Conservation (phyloP, 2,888 invertebrate species). For the Alentia gelatinosa region DNA sequence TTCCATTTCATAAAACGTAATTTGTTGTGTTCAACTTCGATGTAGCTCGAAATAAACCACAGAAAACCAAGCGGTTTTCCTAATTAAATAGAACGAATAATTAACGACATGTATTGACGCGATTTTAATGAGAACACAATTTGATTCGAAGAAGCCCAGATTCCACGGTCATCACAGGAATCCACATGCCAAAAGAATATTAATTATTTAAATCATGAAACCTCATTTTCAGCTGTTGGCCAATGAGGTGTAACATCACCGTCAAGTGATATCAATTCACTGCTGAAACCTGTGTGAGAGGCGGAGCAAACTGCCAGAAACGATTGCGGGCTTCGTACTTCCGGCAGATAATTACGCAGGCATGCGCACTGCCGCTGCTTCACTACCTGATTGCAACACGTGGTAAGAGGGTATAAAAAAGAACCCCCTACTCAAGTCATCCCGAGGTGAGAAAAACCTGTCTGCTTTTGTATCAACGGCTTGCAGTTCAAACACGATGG, state of each 20-base stretch:
- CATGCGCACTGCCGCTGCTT: neutral
- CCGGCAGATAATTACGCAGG: neutral
- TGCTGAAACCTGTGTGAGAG: neutral
- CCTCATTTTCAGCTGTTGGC: neutral
- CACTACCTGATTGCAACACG: neutral
- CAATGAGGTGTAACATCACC: neutral
- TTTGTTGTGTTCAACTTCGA: too few species aligned
- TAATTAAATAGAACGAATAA: too few species aligned
- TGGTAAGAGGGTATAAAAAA: neutral
- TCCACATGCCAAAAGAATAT: neutral
- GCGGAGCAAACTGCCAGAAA: neutral
- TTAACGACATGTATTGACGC: too few species aligned
- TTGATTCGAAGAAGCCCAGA: too few species aligned
- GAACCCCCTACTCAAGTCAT: neutral
- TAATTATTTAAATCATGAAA: neutral
- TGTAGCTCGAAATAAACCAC: too few species aligned
- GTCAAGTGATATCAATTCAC: slow-evolving; percentile 17
- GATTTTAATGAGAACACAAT: too few species aligned
- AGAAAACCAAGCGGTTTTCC: too few species aligned
- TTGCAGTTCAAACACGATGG: neutral
- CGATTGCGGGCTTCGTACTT: neutral
- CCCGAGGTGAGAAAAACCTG: neutral
- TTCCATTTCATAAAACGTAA: too few species aligned
- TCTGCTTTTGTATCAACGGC: neutral
- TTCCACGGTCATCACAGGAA: too few species aligned